These are phyloP conservation scores for Catharus ustulatus DNA, from an alignment of 2,797 vertebrate species.

Conservation along the genomic window DNA sequence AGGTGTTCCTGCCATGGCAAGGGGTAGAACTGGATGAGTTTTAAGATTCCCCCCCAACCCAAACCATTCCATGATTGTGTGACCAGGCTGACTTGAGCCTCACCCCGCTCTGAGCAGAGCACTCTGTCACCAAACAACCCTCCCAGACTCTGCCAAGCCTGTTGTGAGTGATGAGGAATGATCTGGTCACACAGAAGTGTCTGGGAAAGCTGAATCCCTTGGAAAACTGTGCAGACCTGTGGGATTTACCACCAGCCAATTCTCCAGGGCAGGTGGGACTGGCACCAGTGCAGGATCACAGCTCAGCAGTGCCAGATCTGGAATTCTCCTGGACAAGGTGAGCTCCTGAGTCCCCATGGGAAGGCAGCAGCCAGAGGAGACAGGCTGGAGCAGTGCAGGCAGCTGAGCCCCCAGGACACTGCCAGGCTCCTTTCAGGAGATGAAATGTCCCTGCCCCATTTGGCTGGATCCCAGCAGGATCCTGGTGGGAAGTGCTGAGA, in stretches of 20 bases:
- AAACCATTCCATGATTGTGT: background rate
- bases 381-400: background rate
- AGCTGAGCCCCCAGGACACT: background rate
- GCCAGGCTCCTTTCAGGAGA: background rate
- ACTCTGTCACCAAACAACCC: background rate
- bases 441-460: background rate
- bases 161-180: background rate
- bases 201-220: background rate
- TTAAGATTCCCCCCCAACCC: background rate
- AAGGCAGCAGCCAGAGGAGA: background rate
- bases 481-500: background rate
- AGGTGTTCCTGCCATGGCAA: background rate
- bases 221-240: background rate
- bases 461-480: background rate
- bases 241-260: background rate
- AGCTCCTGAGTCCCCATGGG: background rate
- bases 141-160: background rate
- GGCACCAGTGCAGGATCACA: background rate
- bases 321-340: background rate
- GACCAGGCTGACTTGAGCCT: background rate
- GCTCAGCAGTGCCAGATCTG: background rate
- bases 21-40: background rate
- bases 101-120: accelerated
- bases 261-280: background rate
- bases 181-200: background rate